These are phyloP conservation scores for Phlogophora meticulosa DNA, from an alignment of 2,888 invertebrate genomes.

Conservation along the genomic window DNA sequence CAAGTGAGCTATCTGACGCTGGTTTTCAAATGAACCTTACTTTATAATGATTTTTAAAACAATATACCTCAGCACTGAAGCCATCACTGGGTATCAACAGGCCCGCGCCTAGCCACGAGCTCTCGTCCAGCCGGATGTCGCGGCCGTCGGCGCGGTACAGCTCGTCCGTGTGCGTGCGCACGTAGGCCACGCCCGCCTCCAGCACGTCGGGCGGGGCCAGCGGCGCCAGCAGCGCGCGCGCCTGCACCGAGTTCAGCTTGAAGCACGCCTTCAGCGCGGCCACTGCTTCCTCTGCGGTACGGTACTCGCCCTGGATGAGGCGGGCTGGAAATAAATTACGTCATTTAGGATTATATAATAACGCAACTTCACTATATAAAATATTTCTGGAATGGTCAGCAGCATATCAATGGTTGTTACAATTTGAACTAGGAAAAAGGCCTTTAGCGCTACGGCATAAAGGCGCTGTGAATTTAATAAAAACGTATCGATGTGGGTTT, in stretches of 20 bases:
- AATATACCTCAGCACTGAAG: slow-evolving; percentile 95
- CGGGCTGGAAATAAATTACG: slow-evolving; percentile 79
- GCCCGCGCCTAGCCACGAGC: slow-evolving; percentile 96
- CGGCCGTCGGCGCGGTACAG: slow-evolving; percentile 97
- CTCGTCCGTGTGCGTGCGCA: slow-evolving; percentile 97
- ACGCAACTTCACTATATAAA: too few relatives aligned
- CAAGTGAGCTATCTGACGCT: too few relatives aligned
- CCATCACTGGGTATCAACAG: slow-evolving; percentile 99
- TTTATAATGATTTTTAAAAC: too few relatives aligned
- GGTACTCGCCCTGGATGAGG: slow-evolving; percentile 85
- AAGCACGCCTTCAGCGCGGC: slow-evolving; percentile 98
- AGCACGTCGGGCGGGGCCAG: slow-evolving; percentile 91
- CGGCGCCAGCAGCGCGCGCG: slow-evolving; percentile 94
- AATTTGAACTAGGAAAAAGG: too few relatives aligned
- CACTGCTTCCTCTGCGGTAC: slow-evolving; percentile 95
- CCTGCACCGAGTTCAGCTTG: slow-evolving; percentile 98
- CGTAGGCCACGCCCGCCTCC: slow-evolving; percentile 94
- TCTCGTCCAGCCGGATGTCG: slow-evolving; percentile 97
- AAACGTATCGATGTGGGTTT: too few relatives aligned
- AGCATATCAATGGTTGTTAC: too few relatives aligned
- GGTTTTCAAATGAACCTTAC: too few relatives aligned
- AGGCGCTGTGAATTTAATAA: too few relatives aligned
- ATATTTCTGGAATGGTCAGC: too few relatives aligned
- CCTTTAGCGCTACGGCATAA: too few relatives aligned
- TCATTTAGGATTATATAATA: neutral